Evolutionary conservation across 2,888 invertebrate genomes (phyloP), one percentile per base, ranked within the genome.

Genomic region (Aspidiotus rigidus): DNA sequence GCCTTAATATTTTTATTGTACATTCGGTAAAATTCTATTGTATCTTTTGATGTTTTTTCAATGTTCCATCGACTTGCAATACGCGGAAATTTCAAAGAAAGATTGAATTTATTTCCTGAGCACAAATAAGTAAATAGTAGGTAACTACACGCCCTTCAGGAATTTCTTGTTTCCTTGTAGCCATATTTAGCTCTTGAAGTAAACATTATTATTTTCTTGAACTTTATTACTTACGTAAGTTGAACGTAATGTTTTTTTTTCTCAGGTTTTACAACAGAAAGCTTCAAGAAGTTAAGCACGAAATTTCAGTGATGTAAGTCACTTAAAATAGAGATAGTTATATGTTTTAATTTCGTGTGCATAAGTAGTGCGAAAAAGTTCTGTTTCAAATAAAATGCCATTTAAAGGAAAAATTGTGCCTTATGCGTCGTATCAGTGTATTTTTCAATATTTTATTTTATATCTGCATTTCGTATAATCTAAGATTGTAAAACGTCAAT

Each of bases 211-310:
- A n/a, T 40, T 63, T 54, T 15, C 16, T 60, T 0, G 10, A 61
- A 42, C 5, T 42, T 28, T 44, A 6, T 60, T 61, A n/a, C 28
- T 39, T 61, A 55, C 6, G 1, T 28, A 61, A 62, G 28, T 39
- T 69, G 17, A 66, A n/a, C 10, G 8, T 60, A 5, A 17, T 59
- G 62, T 71, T 69, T 70, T 64, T 72, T 71, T 63, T 70, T 77
- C 79, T 71, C 76, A 82, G 83, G 84, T 93, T 76, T 84, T 95
- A 76, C 94, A 94, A 79, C 93, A 93, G 80, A 93, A 92, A 81
- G 94, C 93, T 75, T 93, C 93, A 42, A 62, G 69, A 69, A 62
- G 69, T 69, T 69, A 62, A 69, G 40, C 10, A 49, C 49, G 3
- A 6, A 49, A 49, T 49, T 49, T n/a, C 49, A 49, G n/a, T 49